Base-by-base conservation (phyloP, 2,888 invertebrate genomes). In the Hetaerina titia region DNA sequence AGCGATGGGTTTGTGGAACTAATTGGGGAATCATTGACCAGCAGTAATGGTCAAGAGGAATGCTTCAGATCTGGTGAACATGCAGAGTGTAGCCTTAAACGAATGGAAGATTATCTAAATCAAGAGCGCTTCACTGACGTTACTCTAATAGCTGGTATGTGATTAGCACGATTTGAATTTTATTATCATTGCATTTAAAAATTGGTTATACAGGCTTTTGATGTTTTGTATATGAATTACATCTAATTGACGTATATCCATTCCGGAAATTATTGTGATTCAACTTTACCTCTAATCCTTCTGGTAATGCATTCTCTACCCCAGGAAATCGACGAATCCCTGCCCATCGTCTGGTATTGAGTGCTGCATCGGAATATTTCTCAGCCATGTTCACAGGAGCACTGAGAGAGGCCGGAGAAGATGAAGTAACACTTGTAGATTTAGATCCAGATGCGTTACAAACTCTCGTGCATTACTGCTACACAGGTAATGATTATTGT, bases 341-440 rank as follows among this genome's bases (percentile, higher is more conserved):
- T 95, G 98, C 98, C 60, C 99, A 99, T 97, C 98, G 99, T 96
- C 97, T 99, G 95, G 98, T 99, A 95, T 97, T 99, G 95, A 98
- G 99, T 96, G 99, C 99, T 89, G 98, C 98, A 95, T 99, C 99
- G 96, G 99, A 99, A 97, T 99, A 99, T 97, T 99, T 99, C 97
- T 98, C 98, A 89, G 99, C 99, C 89, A 99, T 99, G 99, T 99
- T 99, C 96, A 99, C 99, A 58, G 98, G 98, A 95, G 98, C 98
- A 95, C 97, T 99, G 95, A 97, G 98, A 96, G 99, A 99, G 97
- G 98, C 99, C 11, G 98, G 98, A 95, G 98, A 98, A 96, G 97
- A 98, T 95, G 99, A 99, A 97, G 98, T 99, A 74, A 98, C 98
- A 95, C 97, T 99, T 96, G 98, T 98, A 95, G 98, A 98, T 96